Evolutionary conservation across 2,888 invertebrate species (phyloP).

Genomic region (Nudaria mundana): DNA sequence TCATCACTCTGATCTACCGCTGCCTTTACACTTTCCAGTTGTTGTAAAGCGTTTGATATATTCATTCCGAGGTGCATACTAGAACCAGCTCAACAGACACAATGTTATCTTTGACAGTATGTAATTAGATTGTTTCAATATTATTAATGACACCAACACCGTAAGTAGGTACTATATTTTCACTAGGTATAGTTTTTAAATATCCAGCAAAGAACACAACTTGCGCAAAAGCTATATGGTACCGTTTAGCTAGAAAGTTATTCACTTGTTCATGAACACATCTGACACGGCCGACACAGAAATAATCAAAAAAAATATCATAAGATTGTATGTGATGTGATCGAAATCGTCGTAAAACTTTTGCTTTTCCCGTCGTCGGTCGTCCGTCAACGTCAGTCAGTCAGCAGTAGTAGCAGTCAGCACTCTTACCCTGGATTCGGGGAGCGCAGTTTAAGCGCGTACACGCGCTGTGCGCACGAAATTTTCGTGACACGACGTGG

Average conservation of each 20-base stretch:
- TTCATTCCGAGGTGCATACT: constrained; percentile 84
- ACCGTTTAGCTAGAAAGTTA: neutral
- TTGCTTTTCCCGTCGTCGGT: no score
- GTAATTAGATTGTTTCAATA: neutral
- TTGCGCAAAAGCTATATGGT: neutral
- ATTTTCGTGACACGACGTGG: no score
- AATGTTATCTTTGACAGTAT: neutral
- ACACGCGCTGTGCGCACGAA: no score
- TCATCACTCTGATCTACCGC: constrained; percentile 92
- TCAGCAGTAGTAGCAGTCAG: no score
- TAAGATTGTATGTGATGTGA: no score
- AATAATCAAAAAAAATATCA: no score
- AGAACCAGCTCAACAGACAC: constrained; percentile 20
- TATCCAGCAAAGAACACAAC: neutral
- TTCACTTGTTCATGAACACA: no score
- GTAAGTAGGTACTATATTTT: neutral
- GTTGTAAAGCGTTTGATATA: constrained; percentile 93
- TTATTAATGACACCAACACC: neutral
- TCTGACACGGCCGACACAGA: no score
- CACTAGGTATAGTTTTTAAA: neutral
- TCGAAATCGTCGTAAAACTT: no score
- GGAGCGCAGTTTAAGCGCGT: no score
- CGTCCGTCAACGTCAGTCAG: no score
- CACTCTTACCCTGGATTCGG: no score
- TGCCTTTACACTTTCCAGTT: constrained; percentile 93